A percentile compares a stretch with the other conserved stretches of the same genome.
Conservation (phyloP, 1,140 invertebrate genomes). For the Drosophila nigromelanica region DNA sequence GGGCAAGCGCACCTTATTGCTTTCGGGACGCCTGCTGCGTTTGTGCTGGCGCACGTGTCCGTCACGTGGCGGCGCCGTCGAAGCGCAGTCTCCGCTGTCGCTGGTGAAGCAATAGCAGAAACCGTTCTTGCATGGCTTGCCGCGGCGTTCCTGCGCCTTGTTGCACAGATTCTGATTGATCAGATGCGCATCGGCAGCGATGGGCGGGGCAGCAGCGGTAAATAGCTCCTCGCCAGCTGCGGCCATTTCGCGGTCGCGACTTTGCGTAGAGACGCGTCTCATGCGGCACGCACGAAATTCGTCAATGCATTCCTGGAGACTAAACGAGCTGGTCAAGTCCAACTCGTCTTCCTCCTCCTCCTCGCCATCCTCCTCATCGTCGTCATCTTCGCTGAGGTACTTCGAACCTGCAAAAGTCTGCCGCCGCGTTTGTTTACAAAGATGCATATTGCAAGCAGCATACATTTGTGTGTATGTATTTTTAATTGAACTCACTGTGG, state of each 20-base stretch:
- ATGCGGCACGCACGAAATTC: slow-evolving; percentile 76
- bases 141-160: slow-evolving; percentile 74
- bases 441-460: not conserved
- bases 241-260: slow-evolving; percentile 60
- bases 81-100: slow-evolving; percentile 77
- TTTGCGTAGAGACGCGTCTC: slow-evolving; percentile 66
- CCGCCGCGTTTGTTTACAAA: slow-evolving; percentile 33
- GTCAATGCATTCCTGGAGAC: slow-evolving; percentile 79
- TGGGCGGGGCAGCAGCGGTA: not conserved
- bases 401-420: slow-evolving; percentile 61
- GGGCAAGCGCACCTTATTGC: slow-evolving; percentile 43
- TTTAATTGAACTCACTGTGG: slow-evolving; percentile 48
- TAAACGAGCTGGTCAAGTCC: slow-evolving; percentile 73
- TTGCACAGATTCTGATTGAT: slow-evolving; percentile 79
- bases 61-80: slow-evolving; percentile 64
- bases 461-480: not conserved
- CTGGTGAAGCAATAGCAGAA: slow-evolving; percentile 83
- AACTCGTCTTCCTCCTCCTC: slow-evolving; percentile 63
- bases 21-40: slow-evolving; percentile 68
- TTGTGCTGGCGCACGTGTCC: slow-evolving; percentile 65
- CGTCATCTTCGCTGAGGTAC: slow-evolving; percentile 38
- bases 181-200: slow-evolving; percentile 63
- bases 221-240: not conserved
- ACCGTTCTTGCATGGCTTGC: slow-evolving; percentile 76
- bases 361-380: slow-evolving; percentile 50